Percentiles rank a stretch among this genome's conserved stretches.
phyloP scores from a whole-genome alignment of 92 coral and sea anemone genomes.

The Palythoa heliodiscus region DNA sequence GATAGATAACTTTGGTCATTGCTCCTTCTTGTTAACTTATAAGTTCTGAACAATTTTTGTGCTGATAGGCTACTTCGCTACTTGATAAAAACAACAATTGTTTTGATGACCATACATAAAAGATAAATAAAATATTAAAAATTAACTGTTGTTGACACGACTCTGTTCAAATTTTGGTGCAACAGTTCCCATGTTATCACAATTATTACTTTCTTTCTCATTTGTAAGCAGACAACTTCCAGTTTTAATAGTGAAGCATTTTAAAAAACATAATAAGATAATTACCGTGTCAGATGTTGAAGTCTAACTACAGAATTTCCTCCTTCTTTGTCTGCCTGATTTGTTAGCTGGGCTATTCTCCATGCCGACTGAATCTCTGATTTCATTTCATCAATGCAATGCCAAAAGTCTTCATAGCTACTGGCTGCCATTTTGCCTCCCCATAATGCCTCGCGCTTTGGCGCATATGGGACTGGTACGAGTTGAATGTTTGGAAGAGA shows the following conservation, averaged over 20 bases:
- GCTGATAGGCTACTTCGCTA: no score
- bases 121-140: no score
- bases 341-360: conserved; percentile 57
- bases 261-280: not conserved
- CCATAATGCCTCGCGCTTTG: conserved; percentile 35
- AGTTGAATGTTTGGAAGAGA: not conserved
- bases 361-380: conserved; percentile 50
- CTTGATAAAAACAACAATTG: no score
- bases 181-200: no score
- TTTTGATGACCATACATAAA: no score
- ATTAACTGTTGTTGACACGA: no score
- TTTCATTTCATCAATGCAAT: conserved; percentile 66
- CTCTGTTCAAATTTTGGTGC: no score
- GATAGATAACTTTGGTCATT: no score
- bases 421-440: conserved; percentile 62
- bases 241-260: not conserved
- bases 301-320: conserved; percentile 51
- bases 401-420: conserved; percentile 63
- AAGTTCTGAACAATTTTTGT: no score
- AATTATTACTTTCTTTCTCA: no score
- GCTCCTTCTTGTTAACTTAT: no score
- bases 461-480: not conserved
- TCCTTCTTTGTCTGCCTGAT: conserved; percentile 34
- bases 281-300: conserved; percentile 65
- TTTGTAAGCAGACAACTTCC: not conserved